A percentile compares a stretch with the other conserved stretches of the same genome.
These are phyloP conservation scores for Drosophila macrospina DNA, from an alignment of 2,888 invertebrate species.

Conservation along the genomic window DNA sequence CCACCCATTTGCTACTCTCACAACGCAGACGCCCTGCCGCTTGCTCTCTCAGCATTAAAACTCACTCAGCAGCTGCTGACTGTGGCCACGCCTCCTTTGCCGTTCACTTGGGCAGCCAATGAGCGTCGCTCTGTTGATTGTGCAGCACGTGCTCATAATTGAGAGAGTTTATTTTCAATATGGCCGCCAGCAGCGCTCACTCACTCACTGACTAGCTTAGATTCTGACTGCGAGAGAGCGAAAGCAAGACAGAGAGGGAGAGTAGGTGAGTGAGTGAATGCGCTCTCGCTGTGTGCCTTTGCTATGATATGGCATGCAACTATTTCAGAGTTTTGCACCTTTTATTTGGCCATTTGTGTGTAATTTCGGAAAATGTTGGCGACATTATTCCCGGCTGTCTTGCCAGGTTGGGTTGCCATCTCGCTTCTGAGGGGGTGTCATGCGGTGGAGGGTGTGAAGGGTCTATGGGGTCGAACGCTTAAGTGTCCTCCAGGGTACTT, in stretches of 20 bases:
- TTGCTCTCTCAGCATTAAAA: conserved; percentile 48
- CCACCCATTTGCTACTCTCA: not conserved
- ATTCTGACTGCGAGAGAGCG: not conserved
- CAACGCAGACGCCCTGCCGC: conserved; percentile 12
- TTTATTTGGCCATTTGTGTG: conserved; percentile 82
- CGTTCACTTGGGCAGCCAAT: conserved; percentile 44
- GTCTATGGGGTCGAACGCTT: conserved; percentile 73
- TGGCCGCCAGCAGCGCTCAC: conserved; percentile 50
- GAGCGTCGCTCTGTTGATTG: conserved; percentile 22
- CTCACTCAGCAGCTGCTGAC: conserved; percentile 47
- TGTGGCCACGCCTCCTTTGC: conserved; percentile 60
- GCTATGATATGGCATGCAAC: conserved; percentile 46
- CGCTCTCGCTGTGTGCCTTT: conserved; percentile 26
- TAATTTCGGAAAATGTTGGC: conserved; percentile 82
- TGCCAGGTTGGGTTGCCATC: conserved; percentile 35
- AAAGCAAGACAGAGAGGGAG: conserved; percentile 17
- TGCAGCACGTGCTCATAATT: conserved; percentile 34
- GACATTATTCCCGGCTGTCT: conserved; percentile 69
- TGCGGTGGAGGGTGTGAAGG: not conserved
- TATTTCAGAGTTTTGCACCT: conserved; percentile 70
- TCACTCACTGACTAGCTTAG: conserved; percentile 21
- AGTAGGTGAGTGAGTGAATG: conserved; percentile 6
- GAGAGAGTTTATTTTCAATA: conserved; percentile 47
- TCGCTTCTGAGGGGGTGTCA: conserved; percentile 7
- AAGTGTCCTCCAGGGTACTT: conserved; percentile 84